A percentile compares a stretch with the other conserved stretches of the same genome.
Conservation (phyloP, 2,797 vertebrate genomes). For the Galago senegalensis region DNA sequence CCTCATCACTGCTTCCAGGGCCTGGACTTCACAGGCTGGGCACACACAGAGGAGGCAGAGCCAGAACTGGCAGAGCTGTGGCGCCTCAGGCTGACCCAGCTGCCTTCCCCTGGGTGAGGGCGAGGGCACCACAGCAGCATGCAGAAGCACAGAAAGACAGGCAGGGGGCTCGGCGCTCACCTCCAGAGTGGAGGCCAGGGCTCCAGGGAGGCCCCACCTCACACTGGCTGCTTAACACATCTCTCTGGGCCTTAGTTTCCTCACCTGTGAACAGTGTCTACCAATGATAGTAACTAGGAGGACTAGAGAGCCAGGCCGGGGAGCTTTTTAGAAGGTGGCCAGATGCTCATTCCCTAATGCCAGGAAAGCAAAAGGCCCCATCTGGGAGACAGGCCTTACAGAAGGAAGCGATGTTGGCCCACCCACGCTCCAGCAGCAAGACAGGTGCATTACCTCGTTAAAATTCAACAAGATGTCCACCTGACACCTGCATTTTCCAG, state of each 20-base stretch:
- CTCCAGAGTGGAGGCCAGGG: fast-evolving
- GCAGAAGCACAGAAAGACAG: neutral
- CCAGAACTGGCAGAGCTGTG: neutral
- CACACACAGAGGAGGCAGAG: neutral
- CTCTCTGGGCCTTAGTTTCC: neutral
- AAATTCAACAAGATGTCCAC: too few species aligned
- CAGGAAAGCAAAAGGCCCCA: neutral
- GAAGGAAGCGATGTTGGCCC: neutral
- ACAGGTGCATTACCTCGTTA: too few species aligned
- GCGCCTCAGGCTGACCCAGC: too few species aligned
- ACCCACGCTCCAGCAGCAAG: fast-evolving
- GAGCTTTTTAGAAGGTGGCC: neutral
- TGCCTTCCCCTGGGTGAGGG: neutral
- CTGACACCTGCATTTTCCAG: neutral
- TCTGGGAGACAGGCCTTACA: neutral
- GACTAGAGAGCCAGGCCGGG: neutral
- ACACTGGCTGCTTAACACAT: neutral
- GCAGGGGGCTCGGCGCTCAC: neutral
- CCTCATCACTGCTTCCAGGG: neutral
- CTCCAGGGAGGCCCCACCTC: neutral
- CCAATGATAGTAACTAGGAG: neutral
- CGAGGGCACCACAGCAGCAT: neutral
- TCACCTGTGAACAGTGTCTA: neutral
- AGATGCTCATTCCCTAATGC: neutral
- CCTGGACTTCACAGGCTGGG: fast-evolving